Evolutionary conservation across 2,888 invertebrate species (phyloP).

Genomic region (Dynastes grantii): DNA sequence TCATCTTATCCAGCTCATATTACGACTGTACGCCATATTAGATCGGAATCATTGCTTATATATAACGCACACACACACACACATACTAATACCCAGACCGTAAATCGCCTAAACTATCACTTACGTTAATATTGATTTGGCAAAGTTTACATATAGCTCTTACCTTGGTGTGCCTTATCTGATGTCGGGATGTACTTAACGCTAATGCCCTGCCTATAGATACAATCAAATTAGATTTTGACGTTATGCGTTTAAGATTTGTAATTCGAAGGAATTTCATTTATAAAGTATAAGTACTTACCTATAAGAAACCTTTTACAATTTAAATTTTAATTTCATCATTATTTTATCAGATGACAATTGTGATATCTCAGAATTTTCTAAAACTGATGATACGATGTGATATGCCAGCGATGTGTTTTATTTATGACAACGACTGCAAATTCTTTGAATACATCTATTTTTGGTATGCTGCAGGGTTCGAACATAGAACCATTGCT

Average conservation of each 20-base stretch:
- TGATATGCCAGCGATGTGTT: too few species aligned
- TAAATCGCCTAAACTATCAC: constrained; percentile 47
- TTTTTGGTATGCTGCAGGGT: too few species aligned
- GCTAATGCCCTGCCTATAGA: constrained; percentile 33
- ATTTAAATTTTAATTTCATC: too few species aligned
- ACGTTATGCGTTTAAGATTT: constrained; percentile 24
- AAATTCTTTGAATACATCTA: too few species aligned
- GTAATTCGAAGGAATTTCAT: neutral
- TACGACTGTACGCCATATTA: constrained; percentile 52
- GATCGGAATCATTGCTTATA: constrained; percentile 53
- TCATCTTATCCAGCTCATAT: constrained; percentile 55
- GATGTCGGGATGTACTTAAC: constrained; percentile 41
- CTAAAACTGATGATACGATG: too few species aligned
- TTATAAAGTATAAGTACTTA: neutral
- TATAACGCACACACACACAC: constrained; percentile 43
- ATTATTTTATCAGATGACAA: too few species aligned
- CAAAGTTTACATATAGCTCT: constrained; percentile 47
- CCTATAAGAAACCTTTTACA: too few species aligned
- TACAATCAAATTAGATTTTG: constrained; percentile 41
- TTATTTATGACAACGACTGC: too few species aligned
- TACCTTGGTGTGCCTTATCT: constrained; percentile 43
- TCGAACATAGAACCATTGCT: too few species aligned
- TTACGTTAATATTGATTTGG: constrained; percentile 47
- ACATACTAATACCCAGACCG: constrained; percentile 25
- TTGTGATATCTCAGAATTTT: too few species aligned